These are phyloP conservation scores for Choloepus didactylus DNA, from an alignment of 2,797 vertebrate genomes.

Conservation along the genomic window DNA sequence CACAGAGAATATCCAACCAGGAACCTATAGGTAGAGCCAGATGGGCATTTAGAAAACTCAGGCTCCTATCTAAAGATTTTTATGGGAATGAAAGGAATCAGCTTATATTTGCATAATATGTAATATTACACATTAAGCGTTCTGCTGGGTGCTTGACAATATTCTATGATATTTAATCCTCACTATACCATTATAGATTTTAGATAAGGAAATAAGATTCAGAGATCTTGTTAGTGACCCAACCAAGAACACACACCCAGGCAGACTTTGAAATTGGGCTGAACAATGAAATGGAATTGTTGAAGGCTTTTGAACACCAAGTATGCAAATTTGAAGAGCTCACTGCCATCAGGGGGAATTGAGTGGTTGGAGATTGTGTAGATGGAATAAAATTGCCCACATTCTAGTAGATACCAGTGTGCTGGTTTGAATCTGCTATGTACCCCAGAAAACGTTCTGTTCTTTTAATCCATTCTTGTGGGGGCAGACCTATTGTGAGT, in stretches of 20 bases:
- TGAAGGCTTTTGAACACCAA: constrained; percentile 25
- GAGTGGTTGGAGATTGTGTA: background rate
- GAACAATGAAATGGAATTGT: background rate
- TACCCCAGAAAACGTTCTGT: no score
- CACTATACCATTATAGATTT: constrained; percentile 32
- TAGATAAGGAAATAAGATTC: constrained; percentile 21
- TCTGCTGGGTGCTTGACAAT: background rate
- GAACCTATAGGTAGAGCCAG: background rate
- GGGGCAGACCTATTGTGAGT: no score
- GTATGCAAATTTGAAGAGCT: background rate
- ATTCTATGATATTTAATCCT: constrained; percentile 11
- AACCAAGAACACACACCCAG: background rate
- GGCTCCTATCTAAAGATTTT: background rate
- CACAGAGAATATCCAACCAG: background rate
- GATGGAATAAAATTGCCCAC: background rate
- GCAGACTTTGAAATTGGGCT: constrained; percentile 1
- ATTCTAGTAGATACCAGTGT: background rate
- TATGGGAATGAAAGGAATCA: background rate
- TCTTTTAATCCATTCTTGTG: no score
- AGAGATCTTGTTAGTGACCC: background rate
- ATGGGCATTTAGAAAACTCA: background rate
- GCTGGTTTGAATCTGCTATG: no score
- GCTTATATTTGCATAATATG: background rate
- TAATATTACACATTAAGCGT: background rate
- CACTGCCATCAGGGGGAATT: background rate